Conservation (phyloP, 2,888 invertebrate species). For the Minunthozetes semirufus region DNA sequence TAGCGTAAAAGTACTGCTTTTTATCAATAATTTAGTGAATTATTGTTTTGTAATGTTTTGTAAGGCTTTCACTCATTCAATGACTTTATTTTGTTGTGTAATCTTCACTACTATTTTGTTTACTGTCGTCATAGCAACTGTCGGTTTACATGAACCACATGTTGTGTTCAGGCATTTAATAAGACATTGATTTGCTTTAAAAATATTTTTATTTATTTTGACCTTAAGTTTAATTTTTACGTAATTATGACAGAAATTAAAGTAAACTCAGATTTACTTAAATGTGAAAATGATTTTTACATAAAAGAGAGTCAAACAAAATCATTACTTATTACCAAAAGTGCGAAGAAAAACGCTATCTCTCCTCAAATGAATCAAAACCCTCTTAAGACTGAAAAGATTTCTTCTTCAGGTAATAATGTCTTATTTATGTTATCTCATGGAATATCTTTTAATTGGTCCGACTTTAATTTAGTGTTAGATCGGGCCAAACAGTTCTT, state of each 20-base stretch:
- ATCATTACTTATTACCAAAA: neutral
- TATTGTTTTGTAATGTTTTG: no score
- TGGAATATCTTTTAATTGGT: neutral
- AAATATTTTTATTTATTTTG: neutral
- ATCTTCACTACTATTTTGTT: no score
- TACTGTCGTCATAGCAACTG: no score
- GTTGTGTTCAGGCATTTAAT: neutral
- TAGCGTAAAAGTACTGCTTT: no score
- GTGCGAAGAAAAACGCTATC: neutral
- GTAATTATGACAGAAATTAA: neutral
- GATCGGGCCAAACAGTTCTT: neutral
- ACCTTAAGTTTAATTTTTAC: neutral
- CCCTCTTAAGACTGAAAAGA: neutral
- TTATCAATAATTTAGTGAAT: no score
- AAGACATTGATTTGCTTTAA: no score
- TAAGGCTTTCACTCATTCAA: no score
- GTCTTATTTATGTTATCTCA: neutral
- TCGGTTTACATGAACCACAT: neutral
- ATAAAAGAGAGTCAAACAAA: neutral
- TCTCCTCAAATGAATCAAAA: neutral
- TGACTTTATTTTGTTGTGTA: no score
- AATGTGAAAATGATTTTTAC: slow-evolving; percentile 1
- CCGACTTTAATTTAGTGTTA: neutral
- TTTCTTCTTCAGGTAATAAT: neutral
- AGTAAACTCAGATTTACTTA: neutral